Evolutionary conservation across 1,140 invertebrate species (phyloP).

Genomic region (Carposina sasakii): DNA sequence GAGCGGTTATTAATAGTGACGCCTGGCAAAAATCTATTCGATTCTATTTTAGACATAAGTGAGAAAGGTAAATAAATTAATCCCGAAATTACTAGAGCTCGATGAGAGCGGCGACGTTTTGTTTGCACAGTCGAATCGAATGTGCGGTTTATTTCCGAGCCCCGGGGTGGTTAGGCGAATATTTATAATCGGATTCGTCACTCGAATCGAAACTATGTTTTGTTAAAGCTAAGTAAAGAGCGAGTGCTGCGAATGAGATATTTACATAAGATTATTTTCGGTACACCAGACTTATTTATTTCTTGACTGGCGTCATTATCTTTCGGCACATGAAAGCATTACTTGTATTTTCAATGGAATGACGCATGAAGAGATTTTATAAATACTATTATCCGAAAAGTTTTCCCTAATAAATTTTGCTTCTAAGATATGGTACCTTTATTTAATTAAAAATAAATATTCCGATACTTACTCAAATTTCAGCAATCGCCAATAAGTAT

Average conservation of each 20-base stretch:
- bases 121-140: constrained; percentile 39
- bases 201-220: constrained; percentile 50
- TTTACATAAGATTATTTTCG: constrained; percentile 63
- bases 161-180: constrained; percentile 41
- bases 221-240: constrained; percentile 57
- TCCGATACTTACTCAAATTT: too few species aligned
- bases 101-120: constrained; percentile 44
- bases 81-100: constrained; percentile 48
- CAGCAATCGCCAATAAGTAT: too few species aligned
- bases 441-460: too few species aligned
- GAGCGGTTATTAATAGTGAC: constrained; percentile 59
- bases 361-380: constrained; percentile 46
- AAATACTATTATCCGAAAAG: neutral
- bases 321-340: constrained; percentile 54
- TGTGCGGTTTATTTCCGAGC: constrained; percentile 45
- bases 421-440: too few species aligned
- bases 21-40: constrained; percentile 62
- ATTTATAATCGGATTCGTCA: constrained; percentile 67
- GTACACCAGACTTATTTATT: constrained; percentile 52
- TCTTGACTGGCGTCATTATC: constrained; percentile 43
- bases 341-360: constrained; percentile 47
- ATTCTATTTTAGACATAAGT: constrained; percentile 61
- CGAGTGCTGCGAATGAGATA: constrained; percentile 43
- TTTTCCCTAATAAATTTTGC: neutral
- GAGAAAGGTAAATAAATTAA: constrained; percentile 65